These are phyloP conservation scores for Athetis lepigone DNA, from an alignment of 2,888 invertebrate species.

Conservation along the genomic window DNA sequence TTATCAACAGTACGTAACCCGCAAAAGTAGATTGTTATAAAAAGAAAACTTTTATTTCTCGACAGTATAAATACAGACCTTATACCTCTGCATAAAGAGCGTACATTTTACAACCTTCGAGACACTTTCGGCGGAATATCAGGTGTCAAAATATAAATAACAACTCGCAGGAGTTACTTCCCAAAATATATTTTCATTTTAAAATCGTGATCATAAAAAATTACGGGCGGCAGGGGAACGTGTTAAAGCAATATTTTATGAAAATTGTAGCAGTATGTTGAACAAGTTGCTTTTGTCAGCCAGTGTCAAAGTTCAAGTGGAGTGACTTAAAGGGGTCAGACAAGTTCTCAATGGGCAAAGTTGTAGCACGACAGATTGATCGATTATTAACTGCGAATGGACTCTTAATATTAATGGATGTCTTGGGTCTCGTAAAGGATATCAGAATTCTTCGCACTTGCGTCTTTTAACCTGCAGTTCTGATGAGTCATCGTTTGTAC, in stretches of 20 bases:
- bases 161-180: slow-evolving; percentile 36
- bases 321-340: slow-evolving; percentile 9
- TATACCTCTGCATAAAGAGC: slow-evolving; percentile 26
- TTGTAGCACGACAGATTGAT: slow-evolving; percentile 35
- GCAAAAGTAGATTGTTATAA: too few relatives aligned
- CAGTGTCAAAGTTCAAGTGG: slow-evolving; percentile 42
- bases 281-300: slow-evolving; percentile 18
- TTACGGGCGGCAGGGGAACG: slow-evolving; percentile 59
- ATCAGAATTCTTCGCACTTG: background rate
- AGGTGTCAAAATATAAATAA: slow-evolving; percentile 54
- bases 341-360: slow-evolving; percentile 20
- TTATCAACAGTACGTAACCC: too few relatives aligned
- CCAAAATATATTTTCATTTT: slow-evolving; percentile 53
- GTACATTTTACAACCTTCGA: slow-evolving; percentile 43
- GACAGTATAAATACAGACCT: slow-evolving; percentile 8
- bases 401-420: slow-evolving; percentile 9
- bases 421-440: background rate
- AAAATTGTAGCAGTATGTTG: slow-evolving; percentile 28
- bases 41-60: too few relatives aligned
- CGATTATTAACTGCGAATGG: slow-evolving; percentile 22
- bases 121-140: slow-evolving; percentile 51
- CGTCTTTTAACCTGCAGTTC: background rate
- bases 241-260: slow-evolving; percentile 45
- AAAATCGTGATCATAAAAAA: slow-evolving; percentile 44
- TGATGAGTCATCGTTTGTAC: too few relatives aligned